Base-by-base conservation (phyloP, 2,113 vertebrate genomes). In the Nicator chloris region DNA sequence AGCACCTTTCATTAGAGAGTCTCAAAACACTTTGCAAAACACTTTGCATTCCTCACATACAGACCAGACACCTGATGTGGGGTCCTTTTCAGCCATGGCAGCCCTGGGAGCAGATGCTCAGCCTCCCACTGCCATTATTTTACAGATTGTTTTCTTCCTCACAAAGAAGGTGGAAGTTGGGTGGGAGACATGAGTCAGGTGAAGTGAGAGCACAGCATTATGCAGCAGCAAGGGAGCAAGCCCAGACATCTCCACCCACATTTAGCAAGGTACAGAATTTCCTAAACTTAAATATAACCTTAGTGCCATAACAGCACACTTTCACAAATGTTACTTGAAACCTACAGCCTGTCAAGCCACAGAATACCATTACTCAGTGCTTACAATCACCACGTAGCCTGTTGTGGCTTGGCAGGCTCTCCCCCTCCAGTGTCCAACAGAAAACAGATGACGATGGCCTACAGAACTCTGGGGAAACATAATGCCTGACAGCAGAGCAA, bases 371-470 rank as follows among this genome's bases (percentile, higher is more conserved):
- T 78, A 56, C 57, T 88, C 72, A 45, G 69, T 59, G 61, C 7
- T 89, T 59, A 27, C 31, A 90, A 88, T 71, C 51, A 51, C n/a
- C 60, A 71, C 0, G 0, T 2, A 68, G 40, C 33, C 51, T 76
- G 54, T 33, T 69, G 66, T 57, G 82, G 64, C 64, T 94, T 94
- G 94, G 87, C 80, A 94, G 54, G 33, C 61, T 92, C 89, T 63
- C 81, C 54, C 69, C 61, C 68, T 49, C 49, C 80, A 18, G 20
- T 66, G 81, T 47, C 93, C 88, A 68, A 79, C 27, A 40, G 6
- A 53, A 79, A 84, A 15, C 44, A 83, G 87, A 86, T 71, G 61
- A 92, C 27, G 44, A 45, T 76, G 76, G 63, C 26, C 86, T 82
- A 22, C 39, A 79, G 57, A 97, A 71, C 82, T 92, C 75, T 1